Conservation (phyloP, 1,140 invertebrate genomes). For the Panagrolaimus sp. region DNA sequence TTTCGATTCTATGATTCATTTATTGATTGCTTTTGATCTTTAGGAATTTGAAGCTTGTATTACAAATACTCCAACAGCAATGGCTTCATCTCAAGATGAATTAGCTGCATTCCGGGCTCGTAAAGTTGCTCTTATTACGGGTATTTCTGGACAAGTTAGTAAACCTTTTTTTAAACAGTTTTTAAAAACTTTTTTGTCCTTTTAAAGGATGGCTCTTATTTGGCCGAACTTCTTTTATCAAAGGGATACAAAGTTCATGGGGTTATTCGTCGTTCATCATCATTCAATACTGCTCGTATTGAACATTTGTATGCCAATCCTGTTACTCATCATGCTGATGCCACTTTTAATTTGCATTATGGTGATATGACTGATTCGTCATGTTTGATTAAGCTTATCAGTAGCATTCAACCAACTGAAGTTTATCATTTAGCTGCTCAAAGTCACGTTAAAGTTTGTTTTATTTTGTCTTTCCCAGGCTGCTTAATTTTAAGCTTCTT, state of each 20-base stretch:
- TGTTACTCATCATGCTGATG: constrained; percentile 40
- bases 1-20: not conserved
- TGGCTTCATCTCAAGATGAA: constrained; percentile 23
- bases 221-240: constrained; percentile 85
- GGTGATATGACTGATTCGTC: constrained; percentile 98
- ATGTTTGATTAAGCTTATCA: constrained; percentile 90
- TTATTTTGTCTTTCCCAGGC: not conserved
- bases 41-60: constrained; percentile 11
- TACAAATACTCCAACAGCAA: not conserved
- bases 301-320: constrained; percentile 84
- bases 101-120: constrained; percentile 32
- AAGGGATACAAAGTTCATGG: constrained; percentile 84
- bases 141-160: constrained; percentile 81
- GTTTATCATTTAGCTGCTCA: constrained; percentile 99
- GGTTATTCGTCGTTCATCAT: constrained; percentile 85
- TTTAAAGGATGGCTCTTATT: constrained; percentile 91
- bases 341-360: constrained; percentile 83
- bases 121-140: constrained; percentile 76
- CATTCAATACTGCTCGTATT: constrained; percentile 91
- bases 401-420: constrained; percentile 77
- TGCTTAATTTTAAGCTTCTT: too few species aligned
- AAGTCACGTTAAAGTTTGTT: constrained; percentile 90
- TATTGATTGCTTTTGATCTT: not conserved
- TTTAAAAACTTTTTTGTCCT: constrained; percentile 30
- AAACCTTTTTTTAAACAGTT: constrained; percentile 14